Base-by-base conservation (phyloP, 2,113 vertebrate genomes). In the Bos indicus region DNA sequence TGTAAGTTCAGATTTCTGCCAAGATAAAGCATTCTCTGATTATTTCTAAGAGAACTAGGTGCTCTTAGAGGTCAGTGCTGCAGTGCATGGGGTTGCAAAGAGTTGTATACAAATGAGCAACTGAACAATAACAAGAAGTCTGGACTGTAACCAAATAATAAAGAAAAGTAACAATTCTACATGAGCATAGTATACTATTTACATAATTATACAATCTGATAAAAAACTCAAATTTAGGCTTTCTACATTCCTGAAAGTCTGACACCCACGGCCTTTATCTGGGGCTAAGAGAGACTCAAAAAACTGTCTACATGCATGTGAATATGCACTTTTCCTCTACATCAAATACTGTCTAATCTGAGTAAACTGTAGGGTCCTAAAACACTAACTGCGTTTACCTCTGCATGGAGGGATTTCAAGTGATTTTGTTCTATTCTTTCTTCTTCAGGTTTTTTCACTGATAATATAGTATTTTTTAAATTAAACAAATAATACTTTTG, bases 181-280 rank as follows among this genome's bases (percentile, higher is more conserved):
- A 17, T 11, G 19, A 81, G 12, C 17, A 40, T 52, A 56, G 10
- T n/a, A 43, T 93, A 80, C 59, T 85, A 48, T 28, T 33, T 82
- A 94, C 33, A 33, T 71, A 91, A 93, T 95, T 95, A 14, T n/a
- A n/a, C 15, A 59, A 83, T 86, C 21, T 83, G 60, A 64, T 94
- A 85, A 91, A 96, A 36, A 5, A 17, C 6, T 97, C 81, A 93
- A 88, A 96, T 96, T 88, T 91, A 78, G 60, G 9, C 43, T 94
- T 5, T 67, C 59, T 87, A 7, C 28, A 30, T 91, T 92, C 16
- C 77, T 95, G 28, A 52, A 83, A 77, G 77, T 97, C 81, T 88
- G 59, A 11, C 28, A 94, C 43, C 56, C 85, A 25, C 28, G 9
- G 56, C 43, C 21, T 97, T 74, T 91, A 21, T 95, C 88, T 82